Conservation (phyloP, 2,888 invertebrate species). For the Diogma glabrata region DNA sequence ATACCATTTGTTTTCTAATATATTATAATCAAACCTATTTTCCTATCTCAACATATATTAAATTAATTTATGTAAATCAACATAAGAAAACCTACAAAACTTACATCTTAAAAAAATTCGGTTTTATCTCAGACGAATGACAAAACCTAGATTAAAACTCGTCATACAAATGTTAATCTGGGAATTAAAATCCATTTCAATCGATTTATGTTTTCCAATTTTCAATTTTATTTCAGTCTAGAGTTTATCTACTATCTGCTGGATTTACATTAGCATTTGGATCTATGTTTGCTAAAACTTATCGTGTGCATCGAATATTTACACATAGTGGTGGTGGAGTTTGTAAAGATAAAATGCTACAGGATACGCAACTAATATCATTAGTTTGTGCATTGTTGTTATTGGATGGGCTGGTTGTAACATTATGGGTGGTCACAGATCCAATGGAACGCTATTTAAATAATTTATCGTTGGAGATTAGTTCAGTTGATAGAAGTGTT, state of each 20-base stretch:
- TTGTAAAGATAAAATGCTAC: constrained; percentile 79
- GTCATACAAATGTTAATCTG: no score
- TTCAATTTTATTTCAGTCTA: constrained; percentile 43
- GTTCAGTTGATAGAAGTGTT: constrained; percentile 62
- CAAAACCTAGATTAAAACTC: no score
- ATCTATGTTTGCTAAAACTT: constrained; percentile 91
- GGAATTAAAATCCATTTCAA: no score
- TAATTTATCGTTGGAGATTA: constrained; percentile 71
- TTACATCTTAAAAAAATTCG: no score
- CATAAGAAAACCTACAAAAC: no score
- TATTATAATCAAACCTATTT: no score
- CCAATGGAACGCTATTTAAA: constrained; percentile 77
- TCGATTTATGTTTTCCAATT: constrained; percentile 11
- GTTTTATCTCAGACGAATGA: no score
- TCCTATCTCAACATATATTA: no score
- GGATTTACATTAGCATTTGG: constrained; percentile 88
- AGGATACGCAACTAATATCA: constrained; percentile 79
- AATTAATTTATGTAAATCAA: no score
- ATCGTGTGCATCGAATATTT: constrained; percentile 83
- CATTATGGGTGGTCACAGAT: constrained; percentile 74
- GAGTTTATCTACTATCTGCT: constrained; percentile 78
- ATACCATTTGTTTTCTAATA: no score
- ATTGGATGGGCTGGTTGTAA: constrained; percentile 72
- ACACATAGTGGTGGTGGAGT: constrained; percentile 71
- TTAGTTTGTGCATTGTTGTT: constrained; percentile 70